Conservation (phyloP, 2,888 invertebrate species). For the Volucella zonaria region DNA sequence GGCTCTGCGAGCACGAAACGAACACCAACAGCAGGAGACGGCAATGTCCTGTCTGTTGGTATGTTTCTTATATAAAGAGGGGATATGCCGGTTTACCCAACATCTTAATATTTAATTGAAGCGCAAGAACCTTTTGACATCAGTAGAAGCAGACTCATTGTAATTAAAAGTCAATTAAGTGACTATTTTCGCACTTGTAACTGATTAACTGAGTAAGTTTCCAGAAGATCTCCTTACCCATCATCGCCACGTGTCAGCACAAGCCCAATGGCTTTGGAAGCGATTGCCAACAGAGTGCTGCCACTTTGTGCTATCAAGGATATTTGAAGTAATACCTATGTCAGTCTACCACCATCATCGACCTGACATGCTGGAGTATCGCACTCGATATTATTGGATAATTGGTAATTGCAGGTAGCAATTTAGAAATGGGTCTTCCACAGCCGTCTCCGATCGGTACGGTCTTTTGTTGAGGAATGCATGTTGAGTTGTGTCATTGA, state of each 20-base stretch:
- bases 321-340: slow-evolving; percentile 17
- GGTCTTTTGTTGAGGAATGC: background rate
- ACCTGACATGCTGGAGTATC: background rate
- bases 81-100: slow-evolving; percentile 7
- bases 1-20: background rate
- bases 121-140: slow-evolving; percentile 53
- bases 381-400: slow-evolving; percentile 32
- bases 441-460: background rate
- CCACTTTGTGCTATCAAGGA: slow-evolving; percentile 21
- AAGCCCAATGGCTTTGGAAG: background rate
- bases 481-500: background rate
- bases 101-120: slow-evolving; percentile 58
- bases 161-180: slow-evolving; percentile 63
- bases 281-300: slow-evolving; percentile 3
- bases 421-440: slow-evolving; percentile 18
- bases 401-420: slow-evolving; percentile 38
- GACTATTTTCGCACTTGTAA: slow-evolving; percentile 54
- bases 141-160: slow-evolving; percentile 40
- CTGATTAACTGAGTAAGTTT: slow-evolving; percentile 58
- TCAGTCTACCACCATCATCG: slow-evolving; percentile 12
- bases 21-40: background rate
- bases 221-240: slow-evolving; percentile 20
- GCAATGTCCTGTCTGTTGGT: background rate
- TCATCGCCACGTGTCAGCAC: background rate
- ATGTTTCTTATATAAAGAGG: background rate